Conservation (phyloP, 2,113 vertebrate genomes). For the Cryptoleucopteryx plumbea region DNA sequence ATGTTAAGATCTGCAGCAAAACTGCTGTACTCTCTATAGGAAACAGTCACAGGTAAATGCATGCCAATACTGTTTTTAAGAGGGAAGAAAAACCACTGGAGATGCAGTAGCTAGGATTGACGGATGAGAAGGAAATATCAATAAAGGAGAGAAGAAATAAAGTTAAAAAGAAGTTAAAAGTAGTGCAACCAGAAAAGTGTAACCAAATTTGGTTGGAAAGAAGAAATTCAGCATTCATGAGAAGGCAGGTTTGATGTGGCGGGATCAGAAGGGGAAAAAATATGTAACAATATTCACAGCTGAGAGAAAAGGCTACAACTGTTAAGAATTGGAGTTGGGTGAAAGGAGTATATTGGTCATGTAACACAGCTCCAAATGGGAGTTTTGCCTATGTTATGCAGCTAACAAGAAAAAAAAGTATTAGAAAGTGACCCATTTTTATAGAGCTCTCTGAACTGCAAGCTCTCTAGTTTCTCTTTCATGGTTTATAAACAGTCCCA, state of each 20-base stretch:
- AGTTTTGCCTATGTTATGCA: not conserved
- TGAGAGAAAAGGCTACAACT: not conserved
- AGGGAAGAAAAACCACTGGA: not conserved
- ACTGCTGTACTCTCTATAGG: not conserved
- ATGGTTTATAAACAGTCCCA: not conserved
- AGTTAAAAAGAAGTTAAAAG: not conserved
- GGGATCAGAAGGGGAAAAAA: not conserved
- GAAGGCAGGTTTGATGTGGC: accelerated
- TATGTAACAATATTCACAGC: not conserved
- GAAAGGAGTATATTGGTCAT: not conserved
- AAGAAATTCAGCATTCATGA: not conserved
- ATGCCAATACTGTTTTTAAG: not conserved
- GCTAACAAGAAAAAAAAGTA: not conserved
- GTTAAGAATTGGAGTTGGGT: not conserved
- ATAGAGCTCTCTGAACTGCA: not conserved
- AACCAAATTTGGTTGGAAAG: not conserved
- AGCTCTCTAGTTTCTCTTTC: not conserved
- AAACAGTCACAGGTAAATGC: not conserved
- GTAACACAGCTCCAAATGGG: not conserved
- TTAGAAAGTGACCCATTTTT: not conserved
- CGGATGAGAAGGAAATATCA: not conserved
- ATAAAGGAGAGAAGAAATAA: not conserved
- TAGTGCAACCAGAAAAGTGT: not conserved
- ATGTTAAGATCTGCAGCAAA: not conserved
- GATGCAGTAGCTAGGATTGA: not conserved